Conservation (phyloP, 2,888 invertebrate genomes). For the Periphyllus acericola region DNA sequence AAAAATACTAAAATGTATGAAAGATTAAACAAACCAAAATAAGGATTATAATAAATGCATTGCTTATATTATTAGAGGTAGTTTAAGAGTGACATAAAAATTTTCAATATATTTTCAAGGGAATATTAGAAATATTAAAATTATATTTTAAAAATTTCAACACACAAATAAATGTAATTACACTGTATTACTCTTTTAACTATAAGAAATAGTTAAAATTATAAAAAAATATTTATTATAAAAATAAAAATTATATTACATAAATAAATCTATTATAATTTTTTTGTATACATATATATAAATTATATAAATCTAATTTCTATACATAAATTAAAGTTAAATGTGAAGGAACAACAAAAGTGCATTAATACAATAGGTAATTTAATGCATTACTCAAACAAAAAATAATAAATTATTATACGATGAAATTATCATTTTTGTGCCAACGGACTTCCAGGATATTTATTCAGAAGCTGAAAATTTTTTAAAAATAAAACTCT, state of each 20-base stretch:
- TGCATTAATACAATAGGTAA: conserved; percentile 5
- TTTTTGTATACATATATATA: too few relatives aligned
- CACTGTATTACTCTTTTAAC: background rate
- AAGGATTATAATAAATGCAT: too few relatives aligned
- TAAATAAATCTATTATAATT: background rate
- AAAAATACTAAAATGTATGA: too few relatives aligned
- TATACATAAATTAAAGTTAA: conserved; percentile 35
- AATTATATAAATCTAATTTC: conserved; percentile 25
- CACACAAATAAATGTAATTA: background rate
- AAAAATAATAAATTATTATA: conserved; percentile 10
- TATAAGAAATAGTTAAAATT: background rate
- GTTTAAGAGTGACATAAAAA: too few relatives aligned
- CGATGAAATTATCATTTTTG: conserved; percentile 36
- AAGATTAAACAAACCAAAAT: too few relatives aligned
- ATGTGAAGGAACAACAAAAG: conserved; percentile 41
- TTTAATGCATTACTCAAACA: conserved; percentile 16
- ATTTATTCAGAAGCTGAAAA: conserved; percentile 57
- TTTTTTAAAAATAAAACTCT: background rate
- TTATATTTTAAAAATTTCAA: too few relatives aligned
- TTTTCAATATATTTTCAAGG: too few relatives aligned
- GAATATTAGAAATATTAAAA: too few relatives aligned
- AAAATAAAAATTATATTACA: background rate
- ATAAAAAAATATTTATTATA: background rate
- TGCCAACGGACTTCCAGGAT: conserved; percentile 44
- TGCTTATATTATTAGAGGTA: too few relatives aligned